Conservation (phyloP, 1,140 invertebrate species). For the Anoplolepis gracilipes region DNA sequence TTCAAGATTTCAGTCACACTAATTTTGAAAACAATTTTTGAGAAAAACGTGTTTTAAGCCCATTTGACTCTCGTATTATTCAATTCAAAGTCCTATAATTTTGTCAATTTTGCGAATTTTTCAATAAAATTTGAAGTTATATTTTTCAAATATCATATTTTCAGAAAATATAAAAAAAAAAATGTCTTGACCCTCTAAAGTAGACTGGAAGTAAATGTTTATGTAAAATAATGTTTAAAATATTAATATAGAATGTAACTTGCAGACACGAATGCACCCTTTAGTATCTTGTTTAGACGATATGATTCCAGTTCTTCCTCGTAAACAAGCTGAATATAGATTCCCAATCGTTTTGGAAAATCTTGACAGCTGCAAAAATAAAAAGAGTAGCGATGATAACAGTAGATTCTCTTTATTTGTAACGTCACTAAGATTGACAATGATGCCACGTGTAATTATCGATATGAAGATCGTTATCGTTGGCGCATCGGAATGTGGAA, state of each 20-base stretch:
- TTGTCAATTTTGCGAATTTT: too few relatives aligned
- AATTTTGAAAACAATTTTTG: too few relatives aligned
- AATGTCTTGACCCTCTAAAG: too few relatives aligned
- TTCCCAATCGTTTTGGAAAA: constrained; percentile 59
- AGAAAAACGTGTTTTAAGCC: too few relatives aligned
- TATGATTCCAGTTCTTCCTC: constrained; percentile 80
- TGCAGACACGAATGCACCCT: constrained; percentile 74
- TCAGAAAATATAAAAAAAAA: too few relatives aligned
- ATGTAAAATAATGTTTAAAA: too few relatives aligned
- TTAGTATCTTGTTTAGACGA: constrained; percentile 75
- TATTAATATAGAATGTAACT: neutral
- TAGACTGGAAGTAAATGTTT: too few relatives aligned
- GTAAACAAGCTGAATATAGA: constrained; percentile 75
- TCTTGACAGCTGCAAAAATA: neutral
- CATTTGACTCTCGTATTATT: too few relatives aligned
- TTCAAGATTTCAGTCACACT: too few relatives aligned
- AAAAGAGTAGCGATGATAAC: neutral
- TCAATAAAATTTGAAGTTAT: too few relatives aligned
- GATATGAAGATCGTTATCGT: constrained; percentile 90
- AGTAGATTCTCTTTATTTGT: constrained; percentile 83
- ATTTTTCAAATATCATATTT: too few relatives aligned
- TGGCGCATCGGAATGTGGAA: constrained; percentile 90
- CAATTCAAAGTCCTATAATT: too few relatives aligned
- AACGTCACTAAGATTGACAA: constrained; percentile 83
- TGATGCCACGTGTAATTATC: constrained; percentile 83